Conservation (phyloP, 2,888 invertebrate species). For the Cepaea hortensis region DNA sequence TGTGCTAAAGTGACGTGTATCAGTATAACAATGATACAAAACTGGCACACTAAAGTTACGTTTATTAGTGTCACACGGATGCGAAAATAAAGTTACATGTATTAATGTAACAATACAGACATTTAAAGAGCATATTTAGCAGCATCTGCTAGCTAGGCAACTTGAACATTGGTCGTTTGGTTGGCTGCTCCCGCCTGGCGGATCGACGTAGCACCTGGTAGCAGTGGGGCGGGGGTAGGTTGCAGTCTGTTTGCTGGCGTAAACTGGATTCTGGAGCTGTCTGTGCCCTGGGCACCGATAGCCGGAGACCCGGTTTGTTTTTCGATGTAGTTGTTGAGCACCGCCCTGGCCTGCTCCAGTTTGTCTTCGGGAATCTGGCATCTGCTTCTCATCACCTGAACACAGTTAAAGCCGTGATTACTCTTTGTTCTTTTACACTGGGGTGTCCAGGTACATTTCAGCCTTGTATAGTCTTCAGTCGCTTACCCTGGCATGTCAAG, state of each 20-base stretch:
- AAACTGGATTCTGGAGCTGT: background rate
- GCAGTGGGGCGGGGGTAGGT: background rate
- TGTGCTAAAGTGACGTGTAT: no score
- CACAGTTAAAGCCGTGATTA: background rate
- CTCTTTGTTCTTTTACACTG: no score
- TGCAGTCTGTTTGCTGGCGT: background rate
- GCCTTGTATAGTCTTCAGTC: no score
- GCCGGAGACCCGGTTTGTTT: background rate
- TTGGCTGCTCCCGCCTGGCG: background rate
- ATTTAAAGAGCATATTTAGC: no score
- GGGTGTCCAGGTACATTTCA: no score
- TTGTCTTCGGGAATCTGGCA: constrained; percentile 26
- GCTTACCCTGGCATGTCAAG: no score
- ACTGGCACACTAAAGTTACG: no score
- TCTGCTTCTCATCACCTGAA: constrained; percentile 26
- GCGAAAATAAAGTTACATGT: no score
- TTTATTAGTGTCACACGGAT: no score
- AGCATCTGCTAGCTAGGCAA: no score
- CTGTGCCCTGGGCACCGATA: background rate
- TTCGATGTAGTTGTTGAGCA: constrained; percentile 26
- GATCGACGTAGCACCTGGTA: background rate
- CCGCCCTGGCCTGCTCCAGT: constrained; percentile 9
- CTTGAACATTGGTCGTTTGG: background rate
- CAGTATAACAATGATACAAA: no score
- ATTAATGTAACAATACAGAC: no score